phyloP scores from a whole-genome alignment of 2,888 invertebrate species.

The Hanleya hanleyi region DNA sequence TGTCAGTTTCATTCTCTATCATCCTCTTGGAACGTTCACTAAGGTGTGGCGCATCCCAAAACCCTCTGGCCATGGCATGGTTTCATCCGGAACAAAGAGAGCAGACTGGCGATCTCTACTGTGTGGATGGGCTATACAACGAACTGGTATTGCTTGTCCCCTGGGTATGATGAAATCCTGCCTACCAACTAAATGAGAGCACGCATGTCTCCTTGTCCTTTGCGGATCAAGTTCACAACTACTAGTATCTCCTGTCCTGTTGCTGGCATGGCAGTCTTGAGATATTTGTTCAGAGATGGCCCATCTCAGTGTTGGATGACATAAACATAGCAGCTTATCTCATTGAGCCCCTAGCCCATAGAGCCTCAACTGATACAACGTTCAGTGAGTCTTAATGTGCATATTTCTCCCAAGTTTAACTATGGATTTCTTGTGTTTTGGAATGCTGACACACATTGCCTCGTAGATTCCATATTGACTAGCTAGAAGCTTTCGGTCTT shows the following conservation, averaged over 20 bases:
- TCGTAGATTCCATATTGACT: no score
- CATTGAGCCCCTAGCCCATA: not conserved
- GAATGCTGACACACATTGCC: no score
- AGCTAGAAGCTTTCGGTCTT: no score
- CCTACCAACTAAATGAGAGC: not conserved
- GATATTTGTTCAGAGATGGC: not conserved
- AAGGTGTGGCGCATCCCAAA: no score
- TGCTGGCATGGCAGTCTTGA: not conserved
- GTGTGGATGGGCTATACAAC: no score
- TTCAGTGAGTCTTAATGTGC: not conserved
- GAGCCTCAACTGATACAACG: not conserved
- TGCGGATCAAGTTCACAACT: not conserved
- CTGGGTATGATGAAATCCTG: constrained; percentile 5
- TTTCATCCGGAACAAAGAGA: not conserved
- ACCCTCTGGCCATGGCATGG: no score
- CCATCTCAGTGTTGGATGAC: not conserved
- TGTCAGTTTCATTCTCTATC: not conserved
- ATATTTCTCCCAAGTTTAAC: not conserved
- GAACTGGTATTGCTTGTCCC: no score
- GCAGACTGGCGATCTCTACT: not conserved
- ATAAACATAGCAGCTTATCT: not conserved
- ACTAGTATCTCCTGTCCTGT: not conserved
- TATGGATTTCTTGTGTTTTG: no score
- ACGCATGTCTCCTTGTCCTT: not conserved
- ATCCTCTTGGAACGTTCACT: not conserved